These are phyloP conservation scores for Siniperca knerii DNA, from an alignment of 2,113 vertebrate genomes.

Conservation along the genomic window DNA sequence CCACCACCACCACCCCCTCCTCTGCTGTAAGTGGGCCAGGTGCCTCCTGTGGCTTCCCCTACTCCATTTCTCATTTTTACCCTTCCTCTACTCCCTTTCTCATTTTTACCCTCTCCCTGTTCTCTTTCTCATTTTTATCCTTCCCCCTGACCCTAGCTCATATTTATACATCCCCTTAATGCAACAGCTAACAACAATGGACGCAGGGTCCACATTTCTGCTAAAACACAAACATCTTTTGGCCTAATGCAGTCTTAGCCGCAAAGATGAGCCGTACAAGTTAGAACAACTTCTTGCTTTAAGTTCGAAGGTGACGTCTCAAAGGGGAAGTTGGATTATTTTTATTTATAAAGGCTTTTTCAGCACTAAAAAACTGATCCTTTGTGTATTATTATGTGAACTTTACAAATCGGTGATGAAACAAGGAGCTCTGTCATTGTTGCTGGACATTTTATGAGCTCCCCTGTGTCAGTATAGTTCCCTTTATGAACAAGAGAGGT, in stretches of 20 bases:
- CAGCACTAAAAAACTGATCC: not conserved
- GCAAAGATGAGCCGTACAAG: constrained; percentile 19
- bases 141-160: constrained; percentile 73
- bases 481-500: constrained; percentile 52
- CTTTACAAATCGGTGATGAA: constrained; percentile 24
- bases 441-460: constrained; percentile 38
- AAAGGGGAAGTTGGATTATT: constrained; percentile 9
- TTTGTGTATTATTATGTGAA: constrained; percentile 30
- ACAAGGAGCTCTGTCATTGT: constrained; percentile 32
- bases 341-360: constrained; percentile 49
- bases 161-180: constrained; percentile 72
- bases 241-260: not conserved
- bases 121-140: constrained; percentile 79
- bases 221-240: constrained; percentile 31
- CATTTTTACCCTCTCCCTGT: constrained; percentile 79
- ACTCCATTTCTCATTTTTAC: constrained; percentile 87
- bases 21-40: constrained; percentile 84
- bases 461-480: constrained; percentile 43
- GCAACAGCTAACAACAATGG: constrained; percentile 12
- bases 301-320: constrained; percentile 26
- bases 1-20: constrained; percentile 67
- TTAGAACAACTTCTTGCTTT: constrained; percentile 42
- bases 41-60: constrained; percentile 86
- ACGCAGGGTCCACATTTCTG: constrained; percentile 12
- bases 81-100: constrained; percentile 80